These are phyloP conservation scores for Drosophila ananassae DNA, from an alignment of 1,140 invertebrate genomes.

Conservation along the genomic window DNA sequence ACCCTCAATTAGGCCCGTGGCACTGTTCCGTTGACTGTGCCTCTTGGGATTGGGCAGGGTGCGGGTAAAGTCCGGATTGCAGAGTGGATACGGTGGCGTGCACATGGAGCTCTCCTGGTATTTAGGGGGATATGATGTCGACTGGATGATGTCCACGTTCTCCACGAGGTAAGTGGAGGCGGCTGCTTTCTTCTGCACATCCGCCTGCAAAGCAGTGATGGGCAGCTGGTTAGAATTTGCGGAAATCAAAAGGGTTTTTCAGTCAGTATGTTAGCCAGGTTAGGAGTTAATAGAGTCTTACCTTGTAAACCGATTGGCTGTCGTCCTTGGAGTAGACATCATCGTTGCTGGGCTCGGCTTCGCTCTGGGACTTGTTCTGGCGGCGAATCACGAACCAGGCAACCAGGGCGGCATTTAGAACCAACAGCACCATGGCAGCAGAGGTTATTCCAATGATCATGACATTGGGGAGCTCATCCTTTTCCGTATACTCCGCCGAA, in stretches of 20 bases:
- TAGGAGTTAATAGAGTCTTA: conserved; percentile 30
- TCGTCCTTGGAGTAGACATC: conserved; percentile 94
- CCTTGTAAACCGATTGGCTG: conserved; percentile 85
- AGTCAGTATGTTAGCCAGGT: conserved; percentile 16
- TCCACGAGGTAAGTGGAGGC: conserved; percentile 78
- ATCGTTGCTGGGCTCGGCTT: conserved; percentile 87
- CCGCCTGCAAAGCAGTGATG: conserved; percentile 82
- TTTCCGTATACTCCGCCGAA: conserved; percentile 88
- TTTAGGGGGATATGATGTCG: conserved; percentile 77
- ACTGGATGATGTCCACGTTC: conserved; percentile 80
- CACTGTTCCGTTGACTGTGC: conserved; percentile 74
- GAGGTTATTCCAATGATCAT: conserved; percentile 92
- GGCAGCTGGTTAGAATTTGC: conserved; percentile 70
- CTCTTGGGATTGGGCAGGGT: conserved; percentile 77
- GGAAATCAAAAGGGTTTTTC: background rate
- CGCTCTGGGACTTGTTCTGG: conserved; percentile 86
- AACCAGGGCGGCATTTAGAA: conserved; percentile 92
- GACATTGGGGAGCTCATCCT: conserved; percentile 89
- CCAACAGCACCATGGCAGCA: conserved; percentile 90
- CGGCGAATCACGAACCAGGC: conserved; percentile 91
- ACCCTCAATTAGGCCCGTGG: conserved; percentile 69
- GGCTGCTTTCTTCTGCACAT: conserved; percentile 81
- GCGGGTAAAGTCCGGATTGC: conserved; percentile 78
- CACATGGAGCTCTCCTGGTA: conserved; percentile 82
- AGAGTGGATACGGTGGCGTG: conserved; percentile 74